These are phyloP conservation scores for Taxidea taxus DNA, from an alignment of 2,113 vertebrate species.

Conservation along the genomic window DNA sequence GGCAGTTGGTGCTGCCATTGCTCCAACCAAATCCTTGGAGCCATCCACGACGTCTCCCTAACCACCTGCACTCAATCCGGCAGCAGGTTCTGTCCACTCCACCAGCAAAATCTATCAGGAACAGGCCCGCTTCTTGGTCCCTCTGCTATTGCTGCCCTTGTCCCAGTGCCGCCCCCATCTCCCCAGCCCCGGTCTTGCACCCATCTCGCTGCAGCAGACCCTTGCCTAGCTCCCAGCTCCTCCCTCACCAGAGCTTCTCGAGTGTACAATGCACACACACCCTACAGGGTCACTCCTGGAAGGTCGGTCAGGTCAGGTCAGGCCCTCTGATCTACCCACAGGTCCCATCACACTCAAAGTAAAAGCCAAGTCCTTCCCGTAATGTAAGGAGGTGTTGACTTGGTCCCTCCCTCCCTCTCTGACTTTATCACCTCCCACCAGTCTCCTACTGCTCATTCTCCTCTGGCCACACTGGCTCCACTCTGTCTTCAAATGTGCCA, in stretches of 20 bases:
- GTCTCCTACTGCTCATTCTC: neutral
- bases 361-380: neutral
- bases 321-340: neutral
- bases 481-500: neutral
- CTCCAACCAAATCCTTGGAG: neutral
- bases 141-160: too few relatives aligned
- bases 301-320: neutral
- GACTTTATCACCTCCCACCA: neutral
- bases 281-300: neutral
- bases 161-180: neutral
- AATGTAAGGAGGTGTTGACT: neutral
- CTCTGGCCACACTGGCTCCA: neutral
- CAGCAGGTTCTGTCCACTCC: neutral
- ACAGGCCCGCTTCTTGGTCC: neutral
- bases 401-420: neutral
- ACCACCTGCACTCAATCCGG: neutral
- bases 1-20: neutral
- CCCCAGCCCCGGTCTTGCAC: too few relatives aligned
- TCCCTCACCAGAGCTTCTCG: neutral
- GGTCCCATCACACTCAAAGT: neutral
- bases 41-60: neutral
- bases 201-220: neutral
- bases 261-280: neutral
- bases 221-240: too few relatives aligned
- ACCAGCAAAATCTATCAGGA: neutral